Evolutionary conservation across 2,113 vertebrate genomes (phyloP).

Genomic region (Pleuronectes platessa): DNA sequence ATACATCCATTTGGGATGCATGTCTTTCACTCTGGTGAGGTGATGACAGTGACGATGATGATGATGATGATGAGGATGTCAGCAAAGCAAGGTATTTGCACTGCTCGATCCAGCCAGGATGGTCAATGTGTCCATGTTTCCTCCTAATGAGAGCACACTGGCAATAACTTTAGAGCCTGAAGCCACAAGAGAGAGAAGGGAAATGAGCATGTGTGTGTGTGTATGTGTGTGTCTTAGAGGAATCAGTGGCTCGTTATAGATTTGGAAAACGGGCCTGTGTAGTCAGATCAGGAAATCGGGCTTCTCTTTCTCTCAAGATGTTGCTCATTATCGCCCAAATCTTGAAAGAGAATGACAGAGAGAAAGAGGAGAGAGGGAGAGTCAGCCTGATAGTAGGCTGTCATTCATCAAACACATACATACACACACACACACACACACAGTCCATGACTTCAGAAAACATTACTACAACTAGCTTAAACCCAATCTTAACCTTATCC

Average conservation of each 20-base stretch:
- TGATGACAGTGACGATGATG: constrained; percentile 7
- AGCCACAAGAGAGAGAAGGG: constrained; percentile 25
- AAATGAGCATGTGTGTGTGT: background rate
- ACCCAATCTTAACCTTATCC: background rate
- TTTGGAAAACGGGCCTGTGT: constrained; percentile 32
- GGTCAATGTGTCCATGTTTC: constrained; percentile 37
- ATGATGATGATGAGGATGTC: background rate
- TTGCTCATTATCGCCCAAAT: constrained; percentile 20
- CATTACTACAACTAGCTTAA: background rate
- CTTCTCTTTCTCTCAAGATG: background rate
- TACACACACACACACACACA: constrained; percentile 15
- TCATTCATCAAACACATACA: constrained; percentile 33
- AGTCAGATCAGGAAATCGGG: constrained; percentile 24
- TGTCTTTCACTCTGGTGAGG: constrained; percentile 14
- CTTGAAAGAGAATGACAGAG: constrained; percentile 20
- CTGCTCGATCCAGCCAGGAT: constrained; percentile 18
- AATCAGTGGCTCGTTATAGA: constrained; percentile 32
- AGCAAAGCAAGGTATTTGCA: constrained; percentile 13
- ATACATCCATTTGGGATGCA: constrained; percentile 39
- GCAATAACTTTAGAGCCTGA: constrained; percentile 19
- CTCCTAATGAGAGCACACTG: constrained; percentile 42
- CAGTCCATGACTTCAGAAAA: background rate
- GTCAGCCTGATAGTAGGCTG: constrained; percentile 11
- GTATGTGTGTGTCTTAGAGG: constrained; percentile 10
- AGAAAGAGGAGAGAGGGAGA: constrained; percentile 17